These are phyloP conservation scores for Caiman crocodilus DNA, from an alignment of 2,797 vertebrate species.

Conservation along the genomic window DNA sequence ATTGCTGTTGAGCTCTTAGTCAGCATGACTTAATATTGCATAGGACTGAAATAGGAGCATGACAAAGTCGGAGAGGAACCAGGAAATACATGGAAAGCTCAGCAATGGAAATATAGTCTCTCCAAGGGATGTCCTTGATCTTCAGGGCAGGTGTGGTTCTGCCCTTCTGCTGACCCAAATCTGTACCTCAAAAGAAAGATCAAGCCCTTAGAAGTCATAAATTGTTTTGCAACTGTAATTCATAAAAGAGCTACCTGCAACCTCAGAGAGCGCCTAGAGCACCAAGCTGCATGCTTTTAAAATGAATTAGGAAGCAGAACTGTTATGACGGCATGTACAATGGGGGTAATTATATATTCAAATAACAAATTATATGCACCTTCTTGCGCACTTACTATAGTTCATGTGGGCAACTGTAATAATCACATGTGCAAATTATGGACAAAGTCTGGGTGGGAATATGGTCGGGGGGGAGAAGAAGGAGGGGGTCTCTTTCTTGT, in stretches of 20 bases:
- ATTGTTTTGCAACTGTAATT: rapidly evolving
- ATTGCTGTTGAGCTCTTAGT: background rate
- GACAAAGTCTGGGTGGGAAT: conserved; percentile 2
- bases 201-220: background rate
- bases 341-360: conserved; percentile 45
- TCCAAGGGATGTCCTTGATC: background rate
- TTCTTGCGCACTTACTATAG: background rate
- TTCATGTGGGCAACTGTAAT: conserved; percentile 13
- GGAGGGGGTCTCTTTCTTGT: background rate
- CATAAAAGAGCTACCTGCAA: background rate
- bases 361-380: conserved; percentile 28
- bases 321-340: conserved; percentile 34
- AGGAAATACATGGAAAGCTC: background rate
- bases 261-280: background rate
- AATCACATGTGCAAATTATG: background rate
- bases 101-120: background rate
- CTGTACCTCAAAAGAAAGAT: background rate
- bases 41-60: background rate
- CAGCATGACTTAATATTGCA: background rate
- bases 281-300: background rate
- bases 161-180: background rate
- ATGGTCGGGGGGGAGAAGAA: background rate
- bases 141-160: rapidly evolving
- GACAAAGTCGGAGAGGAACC: background rate
- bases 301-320: conserved; percentile 43